Evolutionary conservation across 1,140 invertebrate genomes (phyloP).

Genomic region (Paracyclopina nana): DNA sequence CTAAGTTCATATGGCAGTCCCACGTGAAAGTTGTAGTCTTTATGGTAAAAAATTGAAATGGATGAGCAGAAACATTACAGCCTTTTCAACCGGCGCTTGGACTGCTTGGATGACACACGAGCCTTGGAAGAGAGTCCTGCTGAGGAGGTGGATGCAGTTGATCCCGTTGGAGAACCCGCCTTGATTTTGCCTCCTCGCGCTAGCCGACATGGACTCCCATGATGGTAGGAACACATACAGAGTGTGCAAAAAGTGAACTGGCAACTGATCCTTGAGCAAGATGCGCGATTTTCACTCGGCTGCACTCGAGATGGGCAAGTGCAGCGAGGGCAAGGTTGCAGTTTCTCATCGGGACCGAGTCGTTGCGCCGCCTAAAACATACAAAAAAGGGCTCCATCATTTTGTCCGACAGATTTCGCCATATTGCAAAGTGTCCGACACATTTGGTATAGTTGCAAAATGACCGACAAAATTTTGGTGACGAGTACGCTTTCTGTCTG

Average conservation of each 20-base stretch:
- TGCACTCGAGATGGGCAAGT: slow-evolving; percentile 5
- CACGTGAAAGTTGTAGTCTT: not conserved
- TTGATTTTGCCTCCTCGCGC: not conserved
- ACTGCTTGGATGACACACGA: not conserved
- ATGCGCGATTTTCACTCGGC: not conserved
- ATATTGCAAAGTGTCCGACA: too few relatives aligned
- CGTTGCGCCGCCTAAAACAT: slow-evolving; percentile 5
- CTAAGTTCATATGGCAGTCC: not conserved
- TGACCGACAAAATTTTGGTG: too few relatives aligned
- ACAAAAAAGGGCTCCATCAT: too few relatives aligned
- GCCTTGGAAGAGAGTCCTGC: not conserved
- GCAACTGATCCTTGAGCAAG: not conserved
- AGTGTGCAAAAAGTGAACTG: slow-evolving; percentile 7
- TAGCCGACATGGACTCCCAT: not conserved
- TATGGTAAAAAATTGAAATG: not conserved
- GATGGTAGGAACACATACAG: slow-evolving; percentile 10
- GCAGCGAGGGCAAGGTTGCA: slow-evolving; percentile 8
- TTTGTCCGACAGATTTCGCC: too few relatives aligned
- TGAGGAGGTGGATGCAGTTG: not conserved
- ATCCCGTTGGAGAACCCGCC: not conserved
- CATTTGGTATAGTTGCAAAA: too few relatives aligned
- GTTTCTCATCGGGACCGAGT: not conserved
- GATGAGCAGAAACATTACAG: not conserved
- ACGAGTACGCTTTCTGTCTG: too few relatives aligned
- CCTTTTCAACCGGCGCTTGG: not conserved